Evolutionary conservation across 2,888 invertebrate genomes (phyloP).

Genomic region (Cheilosia pagana): DNA sequence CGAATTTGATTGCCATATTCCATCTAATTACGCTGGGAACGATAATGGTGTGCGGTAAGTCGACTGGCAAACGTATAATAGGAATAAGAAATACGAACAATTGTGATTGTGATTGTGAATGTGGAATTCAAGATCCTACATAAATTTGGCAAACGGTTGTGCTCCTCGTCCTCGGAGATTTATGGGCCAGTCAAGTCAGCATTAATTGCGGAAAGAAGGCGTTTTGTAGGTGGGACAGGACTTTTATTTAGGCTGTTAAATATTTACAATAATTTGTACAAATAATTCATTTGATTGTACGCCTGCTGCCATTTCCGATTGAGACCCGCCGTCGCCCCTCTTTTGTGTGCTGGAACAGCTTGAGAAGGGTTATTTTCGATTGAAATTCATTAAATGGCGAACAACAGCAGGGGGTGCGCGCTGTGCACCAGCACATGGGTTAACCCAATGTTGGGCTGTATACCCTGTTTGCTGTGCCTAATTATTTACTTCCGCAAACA

Average conservation of each 20-base stretch:
- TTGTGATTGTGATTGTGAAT: background rate
- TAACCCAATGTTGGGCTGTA: constrained; percentile 12
- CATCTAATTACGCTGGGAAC: constrained; percentile 58
- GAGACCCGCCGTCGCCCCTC: background rate
- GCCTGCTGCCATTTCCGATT: constrained; percentile 38
- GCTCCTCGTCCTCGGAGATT: constrained; percentile 43
- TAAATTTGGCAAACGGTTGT: constrained; percentile 53
- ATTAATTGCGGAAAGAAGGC: constrained; percentile 60
- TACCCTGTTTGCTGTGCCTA: constrained; percentile 1
- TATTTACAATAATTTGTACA: constrained; percentile 71
- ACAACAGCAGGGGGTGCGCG: background rate
- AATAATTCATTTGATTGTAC: constrained; percentile 68
- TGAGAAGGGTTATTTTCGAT: constrained; percentile 42
- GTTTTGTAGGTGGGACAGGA: constrained; percentile 16
- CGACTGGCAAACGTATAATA: constrained; percentile 4
- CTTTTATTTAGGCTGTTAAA: constrained; percentile 63
- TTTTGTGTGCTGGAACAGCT: background rate
- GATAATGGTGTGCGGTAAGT: constrained; percentile 48
- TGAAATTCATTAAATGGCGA: constrained; percentile 41
- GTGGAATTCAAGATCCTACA: constrained; percentile 32
- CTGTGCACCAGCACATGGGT: background rate
- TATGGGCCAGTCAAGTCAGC: constrained; percentile 61
- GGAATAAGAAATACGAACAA: background rate
- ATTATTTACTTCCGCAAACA: constrained; percentile 41
- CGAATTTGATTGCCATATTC: constrained; percentile 53